These are phyloP conservation scores for Macrobrachium rosenbergii DNA, from an alignment of 1,140 invertebrate species.

Conservation along the genomic window DNA sequence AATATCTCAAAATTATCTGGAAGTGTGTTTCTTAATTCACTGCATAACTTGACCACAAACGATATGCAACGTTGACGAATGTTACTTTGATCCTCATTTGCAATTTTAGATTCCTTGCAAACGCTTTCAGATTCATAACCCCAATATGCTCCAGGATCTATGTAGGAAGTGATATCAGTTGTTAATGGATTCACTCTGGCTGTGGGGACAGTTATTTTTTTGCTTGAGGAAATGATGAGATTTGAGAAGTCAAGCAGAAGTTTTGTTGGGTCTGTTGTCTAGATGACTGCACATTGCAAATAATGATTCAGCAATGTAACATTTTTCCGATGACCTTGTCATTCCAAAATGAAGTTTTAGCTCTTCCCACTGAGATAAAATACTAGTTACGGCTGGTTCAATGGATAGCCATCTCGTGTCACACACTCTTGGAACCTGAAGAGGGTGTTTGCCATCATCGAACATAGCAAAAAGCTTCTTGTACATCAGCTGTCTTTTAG, in stretches of 20 bases:
- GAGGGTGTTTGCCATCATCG: constrained; percentile 18
- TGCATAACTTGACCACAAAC: no score
- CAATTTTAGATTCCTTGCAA: background rate
- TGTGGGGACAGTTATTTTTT: constrained; percentile 13
- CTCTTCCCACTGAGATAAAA: no score
- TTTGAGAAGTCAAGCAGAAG: constrained; percentile 11
- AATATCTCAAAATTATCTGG: no score
- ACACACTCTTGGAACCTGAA: constrained; percentile 29
- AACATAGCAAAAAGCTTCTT: constrained; percentile 9
- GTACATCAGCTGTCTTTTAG: constrained; percentile 37
- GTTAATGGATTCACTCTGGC: constrained; percentile 29
- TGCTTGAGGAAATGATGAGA: constrained; percentile 14
- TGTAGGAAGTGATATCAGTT: constrained; percentile 7
- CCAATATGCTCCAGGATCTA: background rate
- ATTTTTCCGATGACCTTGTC: no score
- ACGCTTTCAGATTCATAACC: constrained; percentile 19
- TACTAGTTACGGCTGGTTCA: constrained; percentile 7
- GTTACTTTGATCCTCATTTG: no score
- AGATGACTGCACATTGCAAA: constrained; percentile 29
- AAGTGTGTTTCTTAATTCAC: no score
- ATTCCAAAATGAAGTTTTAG: no score
- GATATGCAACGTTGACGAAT: no score
- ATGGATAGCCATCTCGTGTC: constrained; percentile 21
- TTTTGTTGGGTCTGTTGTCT: constrained; percentile 41
- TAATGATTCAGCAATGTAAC: constrained; percentile 24